A percentile compares a stretch with the other conserved stretches of the same genome.
Evolutionary conservation across 2,797 vertebrate species (phyloP).

Genomic region (Decapterus maruadsi): DNA sequence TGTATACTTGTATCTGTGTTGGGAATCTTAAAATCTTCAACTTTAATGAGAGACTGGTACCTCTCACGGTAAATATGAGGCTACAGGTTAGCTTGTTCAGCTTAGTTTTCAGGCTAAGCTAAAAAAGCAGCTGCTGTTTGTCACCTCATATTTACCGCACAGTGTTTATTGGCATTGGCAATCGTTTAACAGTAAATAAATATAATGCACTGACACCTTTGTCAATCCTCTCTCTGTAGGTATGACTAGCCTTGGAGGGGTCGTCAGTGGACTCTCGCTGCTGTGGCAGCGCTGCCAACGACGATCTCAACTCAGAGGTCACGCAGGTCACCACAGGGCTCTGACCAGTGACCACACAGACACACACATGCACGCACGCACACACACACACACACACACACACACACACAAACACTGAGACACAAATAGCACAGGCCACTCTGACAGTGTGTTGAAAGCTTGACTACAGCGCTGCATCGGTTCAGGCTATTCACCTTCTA

Average conservation of each 20-base stretch:
- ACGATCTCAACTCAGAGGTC: constrained; percentile 90
- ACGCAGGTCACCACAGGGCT: constrained; percentile 87
- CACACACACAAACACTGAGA: constrained; percentile 4
- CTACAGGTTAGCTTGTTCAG: background rate
- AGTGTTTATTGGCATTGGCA: too few species aligned
- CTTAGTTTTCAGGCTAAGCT: too few species aligned
- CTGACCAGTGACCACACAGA: too few species aligned
- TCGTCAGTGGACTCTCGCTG: constrained; percentile 87
- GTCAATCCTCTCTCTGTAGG: constrained; percentile 69
- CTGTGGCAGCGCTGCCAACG: constrained; percentile 76
- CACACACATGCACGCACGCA: background rate
- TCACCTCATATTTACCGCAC: too few species aligned
- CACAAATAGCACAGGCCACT: constrained; percentile 17
- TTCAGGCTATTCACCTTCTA: constrained; percentile 1
- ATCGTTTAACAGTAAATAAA: background rate
- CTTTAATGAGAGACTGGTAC: background rate
- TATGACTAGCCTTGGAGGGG: constrained; percentile 97
- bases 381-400: constrained; percentile 10
- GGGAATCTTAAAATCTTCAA: background rate
- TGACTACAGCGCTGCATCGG: constrained; percentile 9
- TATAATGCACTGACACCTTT: background rate
- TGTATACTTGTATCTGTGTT: background rate
- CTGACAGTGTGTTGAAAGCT: background rate
- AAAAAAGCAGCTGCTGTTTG: background rate
- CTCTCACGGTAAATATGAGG: background rate